phyloP scores from a whole-genome alignment of 2,797 vertebrate species.

The Pseudochaenichthys georgianus region DNA sequence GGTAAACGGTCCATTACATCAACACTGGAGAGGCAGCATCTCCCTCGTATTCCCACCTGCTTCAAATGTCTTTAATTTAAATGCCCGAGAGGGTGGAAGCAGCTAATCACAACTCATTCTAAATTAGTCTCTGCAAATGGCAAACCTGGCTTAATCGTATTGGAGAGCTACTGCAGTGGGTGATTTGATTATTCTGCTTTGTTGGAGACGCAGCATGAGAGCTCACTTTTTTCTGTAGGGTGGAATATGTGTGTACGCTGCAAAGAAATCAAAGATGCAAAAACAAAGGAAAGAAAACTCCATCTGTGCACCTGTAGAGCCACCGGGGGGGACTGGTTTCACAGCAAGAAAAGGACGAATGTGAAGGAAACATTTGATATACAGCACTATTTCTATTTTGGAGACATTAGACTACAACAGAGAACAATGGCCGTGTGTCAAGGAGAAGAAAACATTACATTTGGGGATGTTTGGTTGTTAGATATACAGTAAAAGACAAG shows the following conservation, averaged over 20 bases:
- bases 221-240: slow-evolving; percentile 14
- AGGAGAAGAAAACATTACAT: no score
- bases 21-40: slow-evolving; percentile 56
- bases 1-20: slow-evolving; percentile 58
- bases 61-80: slow-evolving; percentile 59
- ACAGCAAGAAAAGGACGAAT: no score
- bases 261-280: slow-evolving; percentile 19
- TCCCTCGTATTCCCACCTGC: slow-evolving; percentile 51
- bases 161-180: slow-evolving; percentile 48
- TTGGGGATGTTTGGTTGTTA: no score
- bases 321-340: no score
- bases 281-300: slow-evolving; percentile 7
- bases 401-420: no score
- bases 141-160: slow-evolving; percentile 60
- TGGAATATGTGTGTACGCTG: slow-evolving; percentile 7
- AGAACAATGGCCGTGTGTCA: no score
- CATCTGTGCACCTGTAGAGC: slow-evolving; percentile 38
- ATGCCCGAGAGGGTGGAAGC: slow-evolving; percentile 55
- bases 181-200: slow-evolving; percentile 64
- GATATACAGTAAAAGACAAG: no score
- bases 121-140: slow-evolving; percentile 63
- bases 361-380: no score
- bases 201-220: slow-evolving; percentile 4
- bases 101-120: slow-evolving; percentile 71
- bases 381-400: no score